phyloP scores from a whole-genome alignment of 2,113 vertebrate genomes.

The Narcine bancroftii region DNA sequence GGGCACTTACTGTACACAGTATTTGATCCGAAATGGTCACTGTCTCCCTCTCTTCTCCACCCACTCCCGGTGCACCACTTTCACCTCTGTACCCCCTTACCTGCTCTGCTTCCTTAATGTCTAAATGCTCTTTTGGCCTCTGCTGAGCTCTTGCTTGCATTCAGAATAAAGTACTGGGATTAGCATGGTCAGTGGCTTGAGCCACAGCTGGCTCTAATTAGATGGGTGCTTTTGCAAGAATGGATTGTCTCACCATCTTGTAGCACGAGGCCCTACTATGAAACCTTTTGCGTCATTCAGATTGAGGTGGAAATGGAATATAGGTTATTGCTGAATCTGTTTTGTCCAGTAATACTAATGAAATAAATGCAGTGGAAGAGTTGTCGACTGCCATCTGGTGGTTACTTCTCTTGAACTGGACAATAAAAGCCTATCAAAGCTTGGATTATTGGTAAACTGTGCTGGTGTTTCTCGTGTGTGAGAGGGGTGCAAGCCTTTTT shows the following conservation, averaged over 20 bases:
- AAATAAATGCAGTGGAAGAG: background rate
- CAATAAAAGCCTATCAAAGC: background rate
- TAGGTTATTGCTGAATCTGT: background rate
- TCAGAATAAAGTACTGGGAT: background rate
- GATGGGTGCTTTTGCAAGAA: background rate
- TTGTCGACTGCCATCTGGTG: background rate
- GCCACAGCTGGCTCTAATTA: background rate
- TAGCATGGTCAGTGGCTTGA: too few relatives aligned
- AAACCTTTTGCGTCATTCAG: background rate
- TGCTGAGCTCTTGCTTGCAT: too few relatives aligned
- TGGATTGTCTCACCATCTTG: background rate
- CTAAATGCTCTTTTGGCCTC: too few relatives aligned
- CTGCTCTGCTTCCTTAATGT: background rate
- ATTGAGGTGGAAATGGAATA: background rate
- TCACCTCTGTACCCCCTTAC: background rate
- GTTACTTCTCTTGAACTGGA: background rate
- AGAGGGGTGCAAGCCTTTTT: background rate
- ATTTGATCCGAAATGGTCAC: too few relatives aligned
- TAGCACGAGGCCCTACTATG: too few relatives aligned
- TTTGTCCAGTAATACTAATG: background rate
- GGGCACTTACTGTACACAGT: background rate
- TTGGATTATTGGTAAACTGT: background rate
- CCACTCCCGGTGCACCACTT: too few relatives aligned
- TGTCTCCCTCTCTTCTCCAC: too few relatives aligned
- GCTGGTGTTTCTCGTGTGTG: background rate